phyloP scores from a whole-genome alignment of 2,113 vertebrate species.

The Uria lomvia region DNA sequence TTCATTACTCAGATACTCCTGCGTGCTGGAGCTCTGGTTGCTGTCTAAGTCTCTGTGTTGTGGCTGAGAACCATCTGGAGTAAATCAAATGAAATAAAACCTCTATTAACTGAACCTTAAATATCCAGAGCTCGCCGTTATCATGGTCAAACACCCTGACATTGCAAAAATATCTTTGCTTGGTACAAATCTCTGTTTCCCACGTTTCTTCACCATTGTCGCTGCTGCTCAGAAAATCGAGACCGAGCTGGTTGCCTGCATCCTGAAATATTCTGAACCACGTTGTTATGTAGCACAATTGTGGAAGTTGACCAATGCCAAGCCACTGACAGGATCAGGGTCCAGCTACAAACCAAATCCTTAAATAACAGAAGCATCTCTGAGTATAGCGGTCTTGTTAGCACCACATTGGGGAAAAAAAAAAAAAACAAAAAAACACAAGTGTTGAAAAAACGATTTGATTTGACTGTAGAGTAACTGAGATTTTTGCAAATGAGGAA shows the following conservation, averaged over 20 bases:
- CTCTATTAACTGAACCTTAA: conserved; percentile 54
- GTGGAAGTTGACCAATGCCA: background rate
- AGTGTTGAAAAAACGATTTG: background rate
- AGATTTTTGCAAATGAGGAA: background rate
- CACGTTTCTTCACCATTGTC: background rate
- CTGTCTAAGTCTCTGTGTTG: conserved; percentile 39
- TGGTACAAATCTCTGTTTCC: background rate
- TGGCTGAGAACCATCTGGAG: conserved; percentile 58
- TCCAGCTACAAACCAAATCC: background rate
- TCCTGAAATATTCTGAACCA: background rate
- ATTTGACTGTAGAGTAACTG: background rate
- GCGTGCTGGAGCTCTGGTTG: conserved; percentile 29
- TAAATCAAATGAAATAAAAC: conserved; percentile 61
- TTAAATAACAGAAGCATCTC: background rate
- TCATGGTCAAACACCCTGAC: conserved; percentile 5
- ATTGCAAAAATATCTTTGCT: background rate
- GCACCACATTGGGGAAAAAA: background rate
- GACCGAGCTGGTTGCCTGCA: background rate
- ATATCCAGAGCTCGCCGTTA: conserved; percentile 20
- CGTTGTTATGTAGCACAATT: background rate
- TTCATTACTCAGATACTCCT: conserved; percentile 29
- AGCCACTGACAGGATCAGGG: background rate
- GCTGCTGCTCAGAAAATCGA: background rate
- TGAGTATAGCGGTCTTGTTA: background rate
- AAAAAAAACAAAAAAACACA: background rate